phyloP scores from a whole-genome alignment of 2,113 vertebrate species.

The Bos indicus region DNA sequence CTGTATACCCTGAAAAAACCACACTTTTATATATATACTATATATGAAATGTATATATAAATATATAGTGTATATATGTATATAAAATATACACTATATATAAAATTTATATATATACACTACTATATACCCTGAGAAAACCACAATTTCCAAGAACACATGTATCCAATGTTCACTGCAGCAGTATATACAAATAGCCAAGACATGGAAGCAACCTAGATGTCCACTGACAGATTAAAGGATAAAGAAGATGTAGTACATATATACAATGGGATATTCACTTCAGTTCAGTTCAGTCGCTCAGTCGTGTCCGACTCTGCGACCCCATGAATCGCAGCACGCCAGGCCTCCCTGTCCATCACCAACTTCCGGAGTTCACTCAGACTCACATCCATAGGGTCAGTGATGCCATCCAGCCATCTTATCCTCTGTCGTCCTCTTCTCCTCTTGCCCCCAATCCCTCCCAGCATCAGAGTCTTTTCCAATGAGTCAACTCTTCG shows the following conservation, averaged over 20 bases:
- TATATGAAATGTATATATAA: not conserved
- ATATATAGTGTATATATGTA: not conserved
- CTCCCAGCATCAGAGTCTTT: too few relatives aligned
- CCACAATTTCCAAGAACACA: not conserved
- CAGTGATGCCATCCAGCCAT: too few relatives aligned
- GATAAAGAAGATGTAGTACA: not conserved
- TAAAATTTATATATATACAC: not conserved
- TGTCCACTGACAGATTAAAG: not conserved
- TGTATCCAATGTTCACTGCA: not conserved
- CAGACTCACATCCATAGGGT: too few relatives aligned
- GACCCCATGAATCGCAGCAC: too few relatives aligned
- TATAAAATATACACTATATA: not conserved
- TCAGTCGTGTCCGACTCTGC: too few relatives aligned
- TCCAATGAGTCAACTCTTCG: too few relatives aligned
- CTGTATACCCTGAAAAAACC: not conserved
- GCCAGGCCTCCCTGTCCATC: too few relatives aligned
- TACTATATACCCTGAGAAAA: not conserved
- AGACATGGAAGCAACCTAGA: not conserved
- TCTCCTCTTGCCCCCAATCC: too few relatives aligned
- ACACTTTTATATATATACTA: not conserved
- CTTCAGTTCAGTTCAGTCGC: too few relatives aligned
- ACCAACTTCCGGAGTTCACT: too few relatives aligned
- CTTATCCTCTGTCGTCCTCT: too few relatives aligned
- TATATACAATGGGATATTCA: not conserved
- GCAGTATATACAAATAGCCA: not conserved